These are phyloP conservation scores for Platysteira castanea DNA, from an alignment of 2,113 vertebrate species.

Conservation along the genomic window DNA sequence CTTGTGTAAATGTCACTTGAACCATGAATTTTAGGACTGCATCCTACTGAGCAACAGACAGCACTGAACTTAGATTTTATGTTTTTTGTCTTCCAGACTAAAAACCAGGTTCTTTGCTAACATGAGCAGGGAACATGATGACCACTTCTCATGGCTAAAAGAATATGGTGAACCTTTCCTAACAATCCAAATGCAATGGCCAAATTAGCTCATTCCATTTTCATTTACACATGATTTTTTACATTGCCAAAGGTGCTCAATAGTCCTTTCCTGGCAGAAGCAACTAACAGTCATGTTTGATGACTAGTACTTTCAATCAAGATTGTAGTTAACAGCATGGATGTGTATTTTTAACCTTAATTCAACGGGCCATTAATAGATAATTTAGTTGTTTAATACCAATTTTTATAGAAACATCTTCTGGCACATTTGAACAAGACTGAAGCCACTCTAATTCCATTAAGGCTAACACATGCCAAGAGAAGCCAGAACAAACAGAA, in stretches of 20 bases:
- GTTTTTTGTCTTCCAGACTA: background rate
- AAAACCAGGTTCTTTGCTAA: background rate
- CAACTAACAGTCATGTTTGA: background rate
- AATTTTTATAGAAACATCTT: background rate
- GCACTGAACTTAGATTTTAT: background rate
- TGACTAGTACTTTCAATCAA: background rate
- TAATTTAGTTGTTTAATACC: background rate
- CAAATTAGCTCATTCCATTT: slow-evolving; percentile 15
- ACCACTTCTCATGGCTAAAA: background rate
- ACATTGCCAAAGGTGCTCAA: background rate
- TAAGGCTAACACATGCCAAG: background rate
- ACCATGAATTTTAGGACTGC: background rate
- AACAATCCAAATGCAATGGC: background rate
- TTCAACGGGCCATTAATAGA: background rate
- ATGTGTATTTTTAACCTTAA: background rate
- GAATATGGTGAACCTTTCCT: background rate
- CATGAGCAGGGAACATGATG: background rate
- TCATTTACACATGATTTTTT: background rate
- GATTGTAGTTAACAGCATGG: background rate
- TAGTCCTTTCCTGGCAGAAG: background rate
- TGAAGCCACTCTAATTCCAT: background rate
- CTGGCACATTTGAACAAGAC: background rate
- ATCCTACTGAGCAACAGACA: background rate
- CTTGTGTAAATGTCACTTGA: background rate
- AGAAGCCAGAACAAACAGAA: background rate